phyloP scores from a whole-genome alignment of 2,888 invertebrate species.

The Meta bourneti region DNA sequence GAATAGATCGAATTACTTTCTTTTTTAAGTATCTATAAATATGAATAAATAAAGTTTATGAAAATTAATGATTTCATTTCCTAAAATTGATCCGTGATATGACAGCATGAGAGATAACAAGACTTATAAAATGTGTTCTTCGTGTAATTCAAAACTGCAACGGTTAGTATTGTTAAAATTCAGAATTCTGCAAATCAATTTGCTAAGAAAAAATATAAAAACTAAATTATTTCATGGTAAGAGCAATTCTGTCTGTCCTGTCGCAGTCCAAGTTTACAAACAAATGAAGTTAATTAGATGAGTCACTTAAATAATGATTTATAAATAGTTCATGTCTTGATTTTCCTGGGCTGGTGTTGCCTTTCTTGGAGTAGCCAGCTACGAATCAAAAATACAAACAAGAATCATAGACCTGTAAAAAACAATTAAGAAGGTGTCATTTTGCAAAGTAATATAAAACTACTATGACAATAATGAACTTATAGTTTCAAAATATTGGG shows the following conservation, averaged over 20 bases:
- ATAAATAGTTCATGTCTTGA: constrained; percentile 64
- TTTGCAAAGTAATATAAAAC: too few relatives aligned
- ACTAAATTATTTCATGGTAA: too few relatives aligned
- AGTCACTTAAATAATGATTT: constrained; percentile 65
- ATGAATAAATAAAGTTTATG: background rate
- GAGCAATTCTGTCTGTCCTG: background rate
- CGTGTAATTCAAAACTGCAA: background rate
- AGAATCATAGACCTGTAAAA: constrained; percentile 63
- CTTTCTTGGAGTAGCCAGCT: constrained; percentile 58
- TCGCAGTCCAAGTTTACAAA: constrained; percentile 41
- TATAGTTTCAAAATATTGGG: background rate
- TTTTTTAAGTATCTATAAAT: too few relatives aligned
- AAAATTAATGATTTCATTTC: background rate
- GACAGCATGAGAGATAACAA: background rate
- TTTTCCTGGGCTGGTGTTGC: constrained; percentile 20
- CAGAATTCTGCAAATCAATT: background rate
- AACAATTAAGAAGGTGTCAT: background rate
- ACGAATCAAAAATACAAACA: constrained; percentile 40
- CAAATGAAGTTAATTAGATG: constrained; percentile 64
- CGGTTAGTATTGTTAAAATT: background rate
- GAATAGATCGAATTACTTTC: background rate
- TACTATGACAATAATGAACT: background rate
- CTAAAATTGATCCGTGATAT: background rate
- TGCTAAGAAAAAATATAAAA: too few relatives aligned
- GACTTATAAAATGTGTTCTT: background rate